Conservation (phyloP, 2,113 vertebrate species). For the Malurus elegans region DNA sequence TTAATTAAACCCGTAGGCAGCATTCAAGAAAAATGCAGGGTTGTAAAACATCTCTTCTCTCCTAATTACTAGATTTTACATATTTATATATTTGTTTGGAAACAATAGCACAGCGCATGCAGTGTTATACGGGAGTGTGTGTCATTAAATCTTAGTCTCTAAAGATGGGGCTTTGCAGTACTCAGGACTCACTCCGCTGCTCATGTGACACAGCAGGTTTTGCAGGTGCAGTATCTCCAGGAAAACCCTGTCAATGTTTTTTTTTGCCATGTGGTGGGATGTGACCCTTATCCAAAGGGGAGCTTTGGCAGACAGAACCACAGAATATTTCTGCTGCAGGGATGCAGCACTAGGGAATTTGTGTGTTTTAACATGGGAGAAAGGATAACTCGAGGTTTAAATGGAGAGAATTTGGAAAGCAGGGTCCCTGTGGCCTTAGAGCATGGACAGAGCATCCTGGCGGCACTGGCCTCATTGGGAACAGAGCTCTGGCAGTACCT, state of each 20-base stretch:
- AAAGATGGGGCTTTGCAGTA: not conserved
- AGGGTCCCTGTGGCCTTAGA: not conserved
- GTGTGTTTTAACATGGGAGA: not conserved
- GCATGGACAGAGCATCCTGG: too few relatives aligned
- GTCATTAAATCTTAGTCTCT: not conserved
- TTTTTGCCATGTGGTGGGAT: not conserved
- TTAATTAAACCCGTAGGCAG: conserved; percentile 31
- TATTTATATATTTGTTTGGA: not conserved
- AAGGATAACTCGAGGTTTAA: not conserved
- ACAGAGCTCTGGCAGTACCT: not conserved
- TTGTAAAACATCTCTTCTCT: not conserved
- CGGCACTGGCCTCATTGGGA: not conserved
- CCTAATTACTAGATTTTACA: not conserved
- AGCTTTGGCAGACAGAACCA: not conserved
- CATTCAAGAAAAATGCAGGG: not conserved
- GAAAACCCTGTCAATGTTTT: not conserved
- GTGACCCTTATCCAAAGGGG: not conserved
- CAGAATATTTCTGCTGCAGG: not conserved
- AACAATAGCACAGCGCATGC: not conserved
- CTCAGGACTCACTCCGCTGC: not conserved
- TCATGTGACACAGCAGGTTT: not conserved
- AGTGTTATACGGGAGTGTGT: not conserved
- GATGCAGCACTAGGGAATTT: not conserved
- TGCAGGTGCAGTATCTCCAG: not conserved
- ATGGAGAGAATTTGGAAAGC: not conserved